Evolutionary conservation across 2,797 vertebrate species (phyloP).

Genomic region (Siniperca scherzeri): DNA sequence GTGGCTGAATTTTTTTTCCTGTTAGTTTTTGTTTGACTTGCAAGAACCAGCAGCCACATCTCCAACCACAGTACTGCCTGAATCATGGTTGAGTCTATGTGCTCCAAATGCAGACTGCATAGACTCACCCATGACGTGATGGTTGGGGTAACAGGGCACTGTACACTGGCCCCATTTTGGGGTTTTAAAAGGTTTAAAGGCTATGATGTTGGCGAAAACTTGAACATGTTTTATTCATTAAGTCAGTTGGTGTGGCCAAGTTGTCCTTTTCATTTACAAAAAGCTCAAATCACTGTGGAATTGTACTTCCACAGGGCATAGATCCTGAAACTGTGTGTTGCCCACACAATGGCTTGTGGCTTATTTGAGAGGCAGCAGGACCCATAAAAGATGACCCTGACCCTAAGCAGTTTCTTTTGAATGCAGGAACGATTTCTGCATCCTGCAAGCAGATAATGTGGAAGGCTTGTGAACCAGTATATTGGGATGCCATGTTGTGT

Average conservation of each 20-base stretch:
- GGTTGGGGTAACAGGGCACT: conserved; percentile 1
- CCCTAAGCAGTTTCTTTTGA: conserved; percentile 51
- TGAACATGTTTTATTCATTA: conserved; percentile 22
- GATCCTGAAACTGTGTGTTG: conserved; percentile 9
- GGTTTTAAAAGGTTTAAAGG: not conserved
- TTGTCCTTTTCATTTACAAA: conserved; percentile 15
- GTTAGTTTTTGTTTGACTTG: not conserved
- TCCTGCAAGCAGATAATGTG: conserved; percentile 32
- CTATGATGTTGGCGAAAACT: not conserved
- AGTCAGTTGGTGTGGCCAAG: not conserved
- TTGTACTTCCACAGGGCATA: not conserved
- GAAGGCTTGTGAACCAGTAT: conserved; percentile 38
- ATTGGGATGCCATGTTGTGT: conserved; percentile 40
- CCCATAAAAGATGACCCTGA: conserved; percentile 56
- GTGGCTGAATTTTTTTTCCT: not conserved
- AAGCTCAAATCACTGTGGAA: conserved; percentile 7
- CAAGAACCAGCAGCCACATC: not conserved
- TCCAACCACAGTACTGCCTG: not conserved
- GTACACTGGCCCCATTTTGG: not conserved
- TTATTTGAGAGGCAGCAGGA: conserved; percentile 36
- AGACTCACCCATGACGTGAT: conserved; percentile 16
- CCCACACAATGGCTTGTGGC: conserved; percentile 41
- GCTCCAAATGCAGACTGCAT: not conserved
- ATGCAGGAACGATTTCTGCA: conserved; percentile 6
- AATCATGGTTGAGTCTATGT: not conserved